Percentiles rank a stretch among this genome's conserved stretches.
Conservation (phyloP, 1,140 invertebrate genomes). For the Babylonia areolata region DNA sequence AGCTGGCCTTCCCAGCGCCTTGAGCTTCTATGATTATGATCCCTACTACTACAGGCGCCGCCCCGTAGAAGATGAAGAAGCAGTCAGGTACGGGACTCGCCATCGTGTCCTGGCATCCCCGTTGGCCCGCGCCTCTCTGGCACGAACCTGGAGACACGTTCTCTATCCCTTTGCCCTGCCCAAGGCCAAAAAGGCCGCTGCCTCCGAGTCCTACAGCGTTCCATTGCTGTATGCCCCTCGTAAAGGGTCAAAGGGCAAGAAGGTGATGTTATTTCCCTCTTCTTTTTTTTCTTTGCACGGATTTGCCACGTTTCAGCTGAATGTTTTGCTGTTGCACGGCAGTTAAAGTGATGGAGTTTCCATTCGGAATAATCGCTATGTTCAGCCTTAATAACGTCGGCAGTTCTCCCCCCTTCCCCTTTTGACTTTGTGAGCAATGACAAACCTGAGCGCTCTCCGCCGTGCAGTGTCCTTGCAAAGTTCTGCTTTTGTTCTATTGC, state of each 20-base stretch:
- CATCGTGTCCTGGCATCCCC: not conserved
- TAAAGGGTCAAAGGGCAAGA: slow-evolving; percentile 30
- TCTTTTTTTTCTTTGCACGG: slow-evolving; percentile 17
- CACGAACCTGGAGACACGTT: not conserved
- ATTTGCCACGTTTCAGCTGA: not conserved
- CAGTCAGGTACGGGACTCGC: not conserved
- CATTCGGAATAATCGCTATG: not conserved
- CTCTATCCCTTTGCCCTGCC: not conserved
- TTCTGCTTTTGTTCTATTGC: not conserved
- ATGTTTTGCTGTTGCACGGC: slow-evolving; percentile 26
- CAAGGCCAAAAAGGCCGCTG: slow-evolving; percentile 3
- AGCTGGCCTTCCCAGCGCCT: not conserved
- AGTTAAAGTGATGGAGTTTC: not conserved
- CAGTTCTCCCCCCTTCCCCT: not conserved
- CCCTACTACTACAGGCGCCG: not conserved
- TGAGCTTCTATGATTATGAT: not conserved
- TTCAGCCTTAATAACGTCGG: slow-evolving; percentile 16
- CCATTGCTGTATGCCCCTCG: slow-evolving; percentile 39
- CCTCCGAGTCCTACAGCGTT: slow-evolving; percentile 22
- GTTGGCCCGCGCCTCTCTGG: not conserved
- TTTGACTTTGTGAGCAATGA: not conserved
- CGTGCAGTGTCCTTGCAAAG: slow-evolving; percentile 23
- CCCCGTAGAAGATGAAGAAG: not conserved
- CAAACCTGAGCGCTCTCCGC: slow-evolving; percentile 21
- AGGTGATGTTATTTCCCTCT: too few relatives aligned